These are phyloP conservation scores for Lutjanus erythropterus DNA, from an alignment of 2,113 vertebrate species.

Conservation along the genomic window DNA sequence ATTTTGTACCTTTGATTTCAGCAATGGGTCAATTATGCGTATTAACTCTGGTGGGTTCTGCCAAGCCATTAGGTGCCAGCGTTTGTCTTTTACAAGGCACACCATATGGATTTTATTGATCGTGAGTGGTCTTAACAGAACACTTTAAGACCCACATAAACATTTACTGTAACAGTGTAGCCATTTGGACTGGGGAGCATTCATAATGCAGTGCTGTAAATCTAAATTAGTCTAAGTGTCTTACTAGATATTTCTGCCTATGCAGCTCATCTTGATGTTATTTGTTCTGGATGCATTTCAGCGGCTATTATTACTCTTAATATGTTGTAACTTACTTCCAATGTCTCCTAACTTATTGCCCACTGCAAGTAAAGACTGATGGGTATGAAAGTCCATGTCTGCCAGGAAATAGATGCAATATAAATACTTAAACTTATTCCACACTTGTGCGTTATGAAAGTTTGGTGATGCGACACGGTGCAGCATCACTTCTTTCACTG, in stretches of 20 bases:
- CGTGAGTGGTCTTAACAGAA: constrained; percentile 75
- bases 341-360: not conserved
- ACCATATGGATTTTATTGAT: constrained; percentile 80
- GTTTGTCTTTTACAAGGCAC: constrained; percentile 73
- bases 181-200: constrained; percentile 50
- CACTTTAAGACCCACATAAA: constrained; percentile 78
- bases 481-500: too few species aligned
- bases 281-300: constrained; percentile 64
- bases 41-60: constrained; percentile 52
- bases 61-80: constrained; percentile 63
- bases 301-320: constrained; percentile 50
- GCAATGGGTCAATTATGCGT: constrained; percentile 55
- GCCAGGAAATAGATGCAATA: not conserved
- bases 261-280: constrained; percentile 52
- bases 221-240: constrained; percentile 62
- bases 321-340: constrained; percentile 28
- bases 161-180: constrained; percentile 75
- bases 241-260: constrained; percentile 55
- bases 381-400: not conserved
- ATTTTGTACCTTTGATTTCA: constrained; percentile 41
- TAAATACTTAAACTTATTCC: too few species aligned
- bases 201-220: constrained; percentile 56
- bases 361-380: constrained; percentile 1
- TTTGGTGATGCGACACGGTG: too few species aligned
- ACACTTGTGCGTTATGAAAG: too few species aligned